These are phyloP conservation scores for Calameuta filiformis DNA, from an alignment of 2,888 invertebrate species.

Conservation along the genomic window DNA sequence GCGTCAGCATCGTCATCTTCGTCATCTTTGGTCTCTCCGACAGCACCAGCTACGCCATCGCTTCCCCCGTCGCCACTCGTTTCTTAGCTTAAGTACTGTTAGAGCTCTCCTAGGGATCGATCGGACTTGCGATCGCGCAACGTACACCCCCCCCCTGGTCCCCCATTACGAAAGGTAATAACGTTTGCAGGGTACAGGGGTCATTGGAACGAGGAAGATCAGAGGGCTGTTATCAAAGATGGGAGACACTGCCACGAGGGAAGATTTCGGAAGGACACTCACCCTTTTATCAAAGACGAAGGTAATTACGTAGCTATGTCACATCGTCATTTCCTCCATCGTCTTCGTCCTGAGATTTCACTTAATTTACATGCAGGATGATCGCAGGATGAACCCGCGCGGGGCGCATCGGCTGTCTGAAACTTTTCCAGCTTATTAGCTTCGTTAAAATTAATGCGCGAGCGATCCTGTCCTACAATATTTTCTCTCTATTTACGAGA, in stretches of 20 bases:
- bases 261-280: not conserved
- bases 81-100: not conserved
- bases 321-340: no score
- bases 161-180: not conserved
- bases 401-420: no score
- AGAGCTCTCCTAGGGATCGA: not conserved
- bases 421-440: no score
- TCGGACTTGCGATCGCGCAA: not conserved
- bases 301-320: no score
- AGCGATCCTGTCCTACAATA: no score
- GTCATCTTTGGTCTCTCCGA: constrained; percentile 10
- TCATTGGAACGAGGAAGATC: not conserved
- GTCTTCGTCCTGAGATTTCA: no score
- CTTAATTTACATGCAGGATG: no score
- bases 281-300: not conserved
- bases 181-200: not conserved
- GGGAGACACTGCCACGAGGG: not conserved
- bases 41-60: no score
- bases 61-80: not conserved
- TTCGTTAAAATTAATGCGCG: no score
- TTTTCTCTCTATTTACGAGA: not conserved
- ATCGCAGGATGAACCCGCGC: no score
- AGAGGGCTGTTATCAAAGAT: not conserved
- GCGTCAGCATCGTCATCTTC: constrained; percentile 17
- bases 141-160: no score